phyloP scores from a whole-genome alignment of 2,888 invertebrate genomes.

The Eupithecia subumbrata region DNA sequence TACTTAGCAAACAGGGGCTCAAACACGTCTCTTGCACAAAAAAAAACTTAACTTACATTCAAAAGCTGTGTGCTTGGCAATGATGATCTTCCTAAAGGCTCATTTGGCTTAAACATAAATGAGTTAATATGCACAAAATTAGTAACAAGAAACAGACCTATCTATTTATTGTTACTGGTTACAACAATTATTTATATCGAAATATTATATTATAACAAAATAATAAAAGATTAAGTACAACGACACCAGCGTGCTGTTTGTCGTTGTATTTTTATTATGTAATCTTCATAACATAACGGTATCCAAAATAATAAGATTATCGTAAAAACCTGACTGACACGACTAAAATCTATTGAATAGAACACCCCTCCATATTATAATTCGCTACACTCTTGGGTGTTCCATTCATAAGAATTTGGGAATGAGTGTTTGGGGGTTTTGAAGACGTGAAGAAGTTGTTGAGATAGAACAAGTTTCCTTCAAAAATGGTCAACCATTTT shows the following conservation, averaged over 20 bases:
- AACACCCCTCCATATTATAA: too few species aligned
- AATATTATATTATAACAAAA: neutral
- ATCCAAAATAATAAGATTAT: neutral
- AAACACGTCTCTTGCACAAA: neutral
- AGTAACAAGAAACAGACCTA: neutral
- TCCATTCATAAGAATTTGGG: too few species aligned
- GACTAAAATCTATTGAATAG: neutral
- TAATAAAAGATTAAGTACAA: neutral
- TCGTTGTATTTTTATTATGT: neutral
- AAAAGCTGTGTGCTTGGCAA: conserved; percentile 62
- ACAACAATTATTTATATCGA: too few species aligned
- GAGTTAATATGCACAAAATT: neutral
- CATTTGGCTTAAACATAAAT: conserved; percentile 72
- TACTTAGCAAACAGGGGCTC: neutral
- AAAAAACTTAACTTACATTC: conserved; percentile 58
- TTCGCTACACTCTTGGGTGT: too few species aligned
- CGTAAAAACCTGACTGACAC: neutral
- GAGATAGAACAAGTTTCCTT: too few species aligned
- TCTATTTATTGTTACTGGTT: too few species aligned
- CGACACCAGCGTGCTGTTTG: neutral
- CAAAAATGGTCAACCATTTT: too few species aligned
- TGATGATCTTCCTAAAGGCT: conserved; percentile 74
- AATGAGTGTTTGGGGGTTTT: neutral
- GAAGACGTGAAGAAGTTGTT: too few species aligned
- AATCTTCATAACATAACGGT: neutral